phyloP scores from a whole-genome alignment of 2,888 invertebrate species.

The Encarsia formosa region DNA sequence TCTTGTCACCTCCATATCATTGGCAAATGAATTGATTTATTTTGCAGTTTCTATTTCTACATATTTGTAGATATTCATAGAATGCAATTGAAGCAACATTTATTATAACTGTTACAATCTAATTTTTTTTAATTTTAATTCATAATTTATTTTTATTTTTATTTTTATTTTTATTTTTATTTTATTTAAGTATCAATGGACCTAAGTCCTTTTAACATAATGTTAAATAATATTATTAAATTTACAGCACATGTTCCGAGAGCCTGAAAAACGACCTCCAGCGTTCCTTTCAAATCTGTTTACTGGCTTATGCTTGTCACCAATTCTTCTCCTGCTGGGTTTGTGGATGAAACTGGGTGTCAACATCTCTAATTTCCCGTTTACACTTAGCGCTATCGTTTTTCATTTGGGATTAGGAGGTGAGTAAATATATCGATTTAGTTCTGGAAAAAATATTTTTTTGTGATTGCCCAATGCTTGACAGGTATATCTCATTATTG shows the following conservation, averaged over 20 bases:
- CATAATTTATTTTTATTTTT: too few relatives aligned
- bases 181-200: background rate
- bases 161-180: too few relatives aligned
- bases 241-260: conserved; percentile 78
- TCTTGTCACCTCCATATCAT: conserved; percentile 48
- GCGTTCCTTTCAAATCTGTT: conserved; percentile 85
- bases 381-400: conserved; percentile 73
- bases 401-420: conserved; percentile 90
- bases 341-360: conserved; percentile 85
- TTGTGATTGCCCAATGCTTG: conserved; percentile 40
- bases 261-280: conserved; percentile 87
- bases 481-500: conserved; percentile 30
- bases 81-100: too few relatives aligned
- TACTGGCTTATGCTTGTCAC: conserved; percentile 76
- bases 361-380: conserved; percentile 79
- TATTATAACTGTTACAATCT: too few relatives aligned
- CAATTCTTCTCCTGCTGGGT: conserved; percentile 75
- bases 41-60: background rate
- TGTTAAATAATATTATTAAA: conserved; percentile 4
- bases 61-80: too few relatives aligned
- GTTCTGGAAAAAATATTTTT: background rate
- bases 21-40: conserved; percentile 40
- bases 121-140: too few relatives aligned
- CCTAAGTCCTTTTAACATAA: background rate
- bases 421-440: conserved; percentile 17